A percentile compares a stretch with the other conserved stretches of the same genome.
Conservation (phyloP, 2,113 vertebrate species). For the Ginglymostoma cirratum region DNA sequence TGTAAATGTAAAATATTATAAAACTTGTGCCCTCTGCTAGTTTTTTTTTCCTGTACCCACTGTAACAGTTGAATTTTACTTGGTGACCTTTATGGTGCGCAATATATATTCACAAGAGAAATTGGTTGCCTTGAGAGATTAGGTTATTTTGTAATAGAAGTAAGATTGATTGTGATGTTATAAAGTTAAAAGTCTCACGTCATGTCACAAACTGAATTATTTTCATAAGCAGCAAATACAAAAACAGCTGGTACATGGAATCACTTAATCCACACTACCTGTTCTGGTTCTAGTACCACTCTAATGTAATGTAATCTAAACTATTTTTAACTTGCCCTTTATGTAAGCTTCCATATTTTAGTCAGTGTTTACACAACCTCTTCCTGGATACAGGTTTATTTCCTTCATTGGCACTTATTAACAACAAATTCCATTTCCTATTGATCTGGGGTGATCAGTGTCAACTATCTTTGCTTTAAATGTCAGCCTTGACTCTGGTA, state of each 20-base stretch:
- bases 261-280: not conserved
- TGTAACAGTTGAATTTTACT: not conserved
- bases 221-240: not conserved
- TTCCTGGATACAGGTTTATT: not conserved
- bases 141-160: not conserved
- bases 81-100: not conserved
- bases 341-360: not conserved
- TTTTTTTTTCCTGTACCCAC: not conserved
- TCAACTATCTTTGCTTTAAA: not conserved
- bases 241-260: not conserved
- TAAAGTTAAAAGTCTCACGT: not conserved
- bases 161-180: not conserved
- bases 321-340: not conserved
- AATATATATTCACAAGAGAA: not conserved
- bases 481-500: not conserved
- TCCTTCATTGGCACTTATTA: not conserved
- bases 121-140: not conserved
- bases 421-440: not conserved
- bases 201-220: not conserved
- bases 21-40: not conserved
- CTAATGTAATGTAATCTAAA: not conserved
- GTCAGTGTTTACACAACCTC: not conserved
- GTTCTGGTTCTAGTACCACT: not conserved
- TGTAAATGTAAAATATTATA: not conserved
- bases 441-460: no score